These are phyloP conservation scores for Malachius bipustulatus DNA, from an alignment of 2,888 invertebrate species.

Conservation along the genomic window DNA sequence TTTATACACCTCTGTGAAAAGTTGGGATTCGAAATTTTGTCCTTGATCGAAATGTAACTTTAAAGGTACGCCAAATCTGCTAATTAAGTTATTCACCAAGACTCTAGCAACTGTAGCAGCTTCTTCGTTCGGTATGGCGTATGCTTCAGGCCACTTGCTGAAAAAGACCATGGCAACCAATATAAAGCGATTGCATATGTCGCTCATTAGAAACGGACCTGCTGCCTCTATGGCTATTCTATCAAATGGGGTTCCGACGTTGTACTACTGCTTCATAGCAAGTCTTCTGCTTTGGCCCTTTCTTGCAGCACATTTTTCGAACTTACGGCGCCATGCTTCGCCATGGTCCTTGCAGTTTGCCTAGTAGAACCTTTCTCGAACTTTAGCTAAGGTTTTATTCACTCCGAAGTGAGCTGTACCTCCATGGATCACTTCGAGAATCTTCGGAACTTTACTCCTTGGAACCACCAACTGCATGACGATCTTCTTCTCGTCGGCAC, in stretches of 20 bases:
- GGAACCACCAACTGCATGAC: neutral
- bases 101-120: neutral
- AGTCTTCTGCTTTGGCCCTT: neutral
- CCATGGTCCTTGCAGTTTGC: too few relatives aligned
- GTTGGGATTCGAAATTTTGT: neutral
- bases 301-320: neutral
- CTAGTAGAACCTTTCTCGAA: neutral
- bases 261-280: neutral
- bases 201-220: neutral
- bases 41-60: slow-evolving; percentile 1
- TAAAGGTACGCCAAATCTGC: slow-evolving; percentile 2
- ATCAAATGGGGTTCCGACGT: neutral
- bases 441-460: neutral
- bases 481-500: too few relatives aligned
- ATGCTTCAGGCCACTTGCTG: neutral
- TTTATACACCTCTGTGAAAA: neutral
- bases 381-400: neutral
- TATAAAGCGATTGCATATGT: neutral
- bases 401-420: slow-evolving; percentile 1
- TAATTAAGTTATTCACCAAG: neutral
- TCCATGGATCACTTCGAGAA: neutral
- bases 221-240: neutral
- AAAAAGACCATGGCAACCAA: neutral
- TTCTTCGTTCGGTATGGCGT: neutral
- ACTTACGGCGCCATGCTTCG: too few relatives aligned